These are phyloP conservation scores for Corticium candelabrum DNA, from an alignment of 37 sponge, comb jelly and placozoan genomes.

Conservation along the genomic window DNA sequence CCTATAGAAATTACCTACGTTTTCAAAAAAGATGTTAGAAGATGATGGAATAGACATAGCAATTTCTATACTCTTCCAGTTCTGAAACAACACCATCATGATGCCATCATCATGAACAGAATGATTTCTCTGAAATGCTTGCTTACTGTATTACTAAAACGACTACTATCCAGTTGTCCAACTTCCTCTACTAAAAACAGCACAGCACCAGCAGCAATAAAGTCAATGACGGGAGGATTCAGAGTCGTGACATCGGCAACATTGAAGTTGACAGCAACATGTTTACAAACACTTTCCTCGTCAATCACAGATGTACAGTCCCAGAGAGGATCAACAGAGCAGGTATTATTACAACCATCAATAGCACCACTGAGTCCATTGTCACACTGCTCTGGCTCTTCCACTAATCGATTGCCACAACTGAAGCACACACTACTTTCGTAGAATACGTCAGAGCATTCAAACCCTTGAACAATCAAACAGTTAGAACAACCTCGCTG, in stretches of 20 bases:
- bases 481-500: background rate
- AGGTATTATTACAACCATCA: background rate
- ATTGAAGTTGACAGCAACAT: background rate
- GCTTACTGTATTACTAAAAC: no score
- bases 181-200: no score
- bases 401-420: background rate
- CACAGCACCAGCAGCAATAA: no score
- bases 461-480: background rate
- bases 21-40: no score
- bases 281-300: background rate
- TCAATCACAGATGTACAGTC: background rate
- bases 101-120: no score
- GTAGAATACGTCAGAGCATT: background rate
- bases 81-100: no score
- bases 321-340: background rate
- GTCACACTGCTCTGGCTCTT: background rate
- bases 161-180: no score
- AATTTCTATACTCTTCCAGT: no score
- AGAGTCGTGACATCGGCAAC: background rate
- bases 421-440: background rate
- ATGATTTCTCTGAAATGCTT: no score
- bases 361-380: background rate
- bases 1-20: no score
- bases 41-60: no score
- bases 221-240: no score